Evolutionary conservation across 1,140 invertebrate species (phyloP).

Genomic region (Fopius arisanus): DNA sequence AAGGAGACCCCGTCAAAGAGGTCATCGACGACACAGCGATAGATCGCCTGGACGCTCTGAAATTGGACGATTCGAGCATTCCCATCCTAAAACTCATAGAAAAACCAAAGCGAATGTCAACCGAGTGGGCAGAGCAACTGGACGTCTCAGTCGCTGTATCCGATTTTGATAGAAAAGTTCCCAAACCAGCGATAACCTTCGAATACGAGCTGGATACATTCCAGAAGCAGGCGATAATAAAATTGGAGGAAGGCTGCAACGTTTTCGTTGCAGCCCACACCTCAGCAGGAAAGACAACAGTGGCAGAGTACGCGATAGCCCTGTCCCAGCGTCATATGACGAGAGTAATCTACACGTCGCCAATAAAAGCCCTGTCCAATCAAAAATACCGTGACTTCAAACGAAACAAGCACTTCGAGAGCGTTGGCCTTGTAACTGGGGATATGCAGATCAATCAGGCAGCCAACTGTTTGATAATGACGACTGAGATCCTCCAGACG

Average conservation of each 20-base stretch:
- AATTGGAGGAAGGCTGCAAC: conserved; percentile 91
- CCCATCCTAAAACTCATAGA: conserved; percentile 67
- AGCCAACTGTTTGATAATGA: conserved; percentile 98
- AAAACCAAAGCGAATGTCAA: conserved; percentile 34
- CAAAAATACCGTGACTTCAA: conserved; percentile 99
- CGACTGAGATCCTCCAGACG: conserved; percentile 96
- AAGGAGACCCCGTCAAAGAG: neutral
- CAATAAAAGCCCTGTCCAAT: conserved; percentile 99
- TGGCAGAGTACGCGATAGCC: conserved; percentile 98
- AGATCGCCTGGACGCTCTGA: conserved; percentile 48
- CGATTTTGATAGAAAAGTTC: conserved; percentile 85
- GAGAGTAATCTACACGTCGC: conserved; percentile 97
- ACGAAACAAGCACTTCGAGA: conserved; percentile 78
- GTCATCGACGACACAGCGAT: conserved; percentile 29
- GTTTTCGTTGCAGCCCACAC: conserved; percentile 99
- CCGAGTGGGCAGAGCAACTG: conserved; percentile 87
- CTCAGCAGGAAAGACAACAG: conserved; percentile 98
- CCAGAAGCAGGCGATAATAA: conserved; percentile 95
- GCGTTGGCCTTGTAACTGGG: conserved; percentile 94
- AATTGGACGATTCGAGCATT: conserved; percentile 55
- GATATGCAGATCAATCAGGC: conserved; percentile 95
- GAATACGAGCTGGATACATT: conserved; percentile 96
- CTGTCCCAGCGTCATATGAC: conserved; percentile 93
- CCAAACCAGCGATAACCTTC: conserved; percentile 86
- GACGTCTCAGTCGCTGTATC: conserved; percentile 81